Percentiles rank a stretch among this genome's conserved stretches.
These are phyloP conservation scores for Drosophila pseudotalamancana DNA, from an alignment of 2,888 invertebrate genomes.

Conservation along the genomic window DNA sequence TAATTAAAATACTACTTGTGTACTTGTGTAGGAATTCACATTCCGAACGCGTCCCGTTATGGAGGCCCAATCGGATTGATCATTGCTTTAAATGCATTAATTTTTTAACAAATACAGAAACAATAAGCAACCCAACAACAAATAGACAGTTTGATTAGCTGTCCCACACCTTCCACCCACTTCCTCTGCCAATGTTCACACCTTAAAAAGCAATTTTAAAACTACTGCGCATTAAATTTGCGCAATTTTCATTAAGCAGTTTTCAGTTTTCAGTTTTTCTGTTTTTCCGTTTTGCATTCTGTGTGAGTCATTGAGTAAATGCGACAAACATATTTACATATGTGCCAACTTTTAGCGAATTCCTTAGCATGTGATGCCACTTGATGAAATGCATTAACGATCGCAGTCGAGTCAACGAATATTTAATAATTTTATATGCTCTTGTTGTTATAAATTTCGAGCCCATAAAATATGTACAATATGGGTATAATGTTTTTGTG, in stretches of 20 bases:
- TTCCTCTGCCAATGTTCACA: constrained; percentile 23
- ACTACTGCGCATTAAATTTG: constrained; percentile 64
- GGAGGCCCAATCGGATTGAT: constrained; percentile 36
- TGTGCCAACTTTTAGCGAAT: constrained; percentile 29
- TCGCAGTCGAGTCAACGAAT: constrained; percentile 9
- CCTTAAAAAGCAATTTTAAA: constrained; percentile 75
- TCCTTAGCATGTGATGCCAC: constrained; percentile 31
- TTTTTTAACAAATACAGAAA: constrained; percentile 23
- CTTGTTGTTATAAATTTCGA: too few species aligned
- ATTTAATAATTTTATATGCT: constrained; percentile 29
- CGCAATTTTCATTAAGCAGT: constrained; percentile 40
- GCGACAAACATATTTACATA: constrained; percentile 21
- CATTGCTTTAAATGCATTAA: constrained; percentile 31
- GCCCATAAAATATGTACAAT: too few species aligned
- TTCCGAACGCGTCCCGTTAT: constrained; percentile 18
- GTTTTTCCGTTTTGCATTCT: neutral
- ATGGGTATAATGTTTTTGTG: too few species aligned
- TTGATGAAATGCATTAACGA: constrained; percentile 24
- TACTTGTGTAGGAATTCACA: too few species aligned
- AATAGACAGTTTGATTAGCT: constrained; percentile 25
- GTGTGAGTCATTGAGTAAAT: constrained; percentile 21
- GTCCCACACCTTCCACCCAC: neutral
- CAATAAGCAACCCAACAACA: constrained; percentile 18
- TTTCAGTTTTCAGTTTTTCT: constrained; percentile 8
- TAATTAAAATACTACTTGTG: too few species aligned